Evolutionary conservation across 2,888 invertebrate species (phyloP).

Genomic region (Phyto melanocephala): DNA sequence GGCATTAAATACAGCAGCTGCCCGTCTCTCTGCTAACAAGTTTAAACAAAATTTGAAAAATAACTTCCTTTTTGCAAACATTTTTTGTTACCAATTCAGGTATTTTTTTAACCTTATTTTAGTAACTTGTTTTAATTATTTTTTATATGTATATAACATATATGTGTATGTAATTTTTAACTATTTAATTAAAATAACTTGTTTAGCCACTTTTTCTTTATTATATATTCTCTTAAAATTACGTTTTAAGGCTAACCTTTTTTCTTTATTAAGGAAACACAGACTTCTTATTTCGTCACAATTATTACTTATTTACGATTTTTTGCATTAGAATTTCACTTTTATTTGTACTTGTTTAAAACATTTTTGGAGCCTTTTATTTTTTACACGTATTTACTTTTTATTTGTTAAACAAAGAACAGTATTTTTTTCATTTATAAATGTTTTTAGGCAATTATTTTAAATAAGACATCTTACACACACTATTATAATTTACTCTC

Average conservation of each 20-base stretch:
- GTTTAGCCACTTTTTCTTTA: conserved; percentile 56
- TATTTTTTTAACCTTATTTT: conserved; percentile 34
- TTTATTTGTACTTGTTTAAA: conserved; percentile 8
- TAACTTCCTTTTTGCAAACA: conserved; percentile 58
- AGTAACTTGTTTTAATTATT: conserved; percentile 26
- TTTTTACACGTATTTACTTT: conserved; percentile 27
- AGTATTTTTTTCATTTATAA: background rate
- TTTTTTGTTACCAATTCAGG: conserved; percentile 7
- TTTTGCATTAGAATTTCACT: conserved; percentile 24
- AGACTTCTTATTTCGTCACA: conserved; percentile 44
- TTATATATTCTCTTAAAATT: conserved; percentile 33
- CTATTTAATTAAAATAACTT: conserved; percentile 47
- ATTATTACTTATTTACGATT: background rate
- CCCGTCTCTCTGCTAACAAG: conserved; percentile 32
- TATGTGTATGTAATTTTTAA: conserved; percentile 1
- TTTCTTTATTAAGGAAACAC: conserved; percentile 24
- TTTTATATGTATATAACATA: background rate
- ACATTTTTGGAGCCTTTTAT: background rate
- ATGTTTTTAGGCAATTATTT: background rate
- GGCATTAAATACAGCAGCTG: conserved; percentile 37
- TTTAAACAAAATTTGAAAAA: conserved; percentile 57
- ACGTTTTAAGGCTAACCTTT: conserved; percentile 54
- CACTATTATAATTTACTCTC: conserved; percentile 6
- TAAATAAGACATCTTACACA: conserved; percentile 4
- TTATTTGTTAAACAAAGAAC: conserved; percentile 35